phyloP scores from a whole-genome alignment of 1,140 invertebrate species.

The Drosophila varians region DNA sequence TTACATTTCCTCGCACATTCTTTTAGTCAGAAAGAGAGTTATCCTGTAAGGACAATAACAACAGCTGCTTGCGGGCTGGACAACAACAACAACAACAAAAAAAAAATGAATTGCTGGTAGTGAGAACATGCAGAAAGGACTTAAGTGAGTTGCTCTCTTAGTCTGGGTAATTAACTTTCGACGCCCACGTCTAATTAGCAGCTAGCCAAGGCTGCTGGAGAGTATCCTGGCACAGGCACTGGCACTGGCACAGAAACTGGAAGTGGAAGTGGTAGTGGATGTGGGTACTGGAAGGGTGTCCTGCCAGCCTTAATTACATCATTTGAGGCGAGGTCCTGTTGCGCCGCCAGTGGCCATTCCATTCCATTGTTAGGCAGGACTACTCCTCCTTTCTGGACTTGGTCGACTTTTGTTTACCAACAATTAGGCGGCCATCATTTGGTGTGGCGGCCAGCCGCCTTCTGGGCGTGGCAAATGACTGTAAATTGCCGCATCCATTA shows the following conservation, averaged over 20 bases:
- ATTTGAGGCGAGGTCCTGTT: conserved; percentile 73
- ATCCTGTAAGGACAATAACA: background rate
- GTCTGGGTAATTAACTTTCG: conserved; percentile 73
- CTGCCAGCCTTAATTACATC: conserved; percentile 72
- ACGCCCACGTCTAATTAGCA: conserved; percentile 76
- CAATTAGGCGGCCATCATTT: conserved; percentile 65
- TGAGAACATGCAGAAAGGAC: conserved; percentile 20
- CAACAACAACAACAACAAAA: background rate
- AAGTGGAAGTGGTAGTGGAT: background rate
- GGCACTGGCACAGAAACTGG: background rate
- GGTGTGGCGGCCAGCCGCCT: conserved; percentile 16
- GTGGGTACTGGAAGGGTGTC: conserved; percentile 11
- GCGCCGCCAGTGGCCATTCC: conserved; percentile 39
- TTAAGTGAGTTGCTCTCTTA: conserved; percentile 56
- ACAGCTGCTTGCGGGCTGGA: background rate
- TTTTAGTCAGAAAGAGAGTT: background rate
- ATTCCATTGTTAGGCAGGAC: conserved; percentile 43
- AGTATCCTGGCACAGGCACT: background rate
- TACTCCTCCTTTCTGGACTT: conserved; percentile 12
- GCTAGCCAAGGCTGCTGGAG: conserved; percentile 17
- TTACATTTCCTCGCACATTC: too few relatives aligned
- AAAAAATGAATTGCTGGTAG: background rate
- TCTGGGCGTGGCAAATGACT: conserved; percentile 67
- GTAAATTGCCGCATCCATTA: conserved; percentile 70
- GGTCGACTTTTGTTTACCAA: conserved; percentile 72